phyloP scores from a whole-genome alignment of 2,888 invertebrate genomes.

The Pammene aurita region DNA sequence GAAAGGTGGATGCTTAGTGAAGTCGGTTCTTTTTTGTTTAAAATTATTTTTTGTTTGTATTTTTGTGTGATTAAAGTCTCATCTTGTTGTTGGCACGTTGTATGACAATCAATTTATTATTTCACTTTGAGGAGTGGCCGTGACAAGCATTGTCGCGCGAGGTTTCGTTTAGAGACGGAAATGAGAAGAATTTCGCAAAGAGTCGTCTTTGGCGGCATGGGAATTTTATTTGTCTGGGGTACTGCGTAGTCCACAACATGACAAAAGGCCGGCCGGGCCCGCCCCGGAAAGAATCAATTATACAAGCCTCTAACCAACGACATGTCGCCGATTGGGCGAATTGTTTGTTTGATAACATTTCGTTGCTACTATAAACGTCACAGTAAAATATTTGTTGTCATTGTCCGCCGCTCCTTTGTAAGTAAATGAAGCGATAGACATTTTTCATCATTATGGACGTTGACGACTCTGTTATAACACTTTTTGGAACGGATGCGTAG shows the following conservation, averaged over 20 bases:
- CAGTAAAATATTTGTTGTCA: constrained; percentile 72
- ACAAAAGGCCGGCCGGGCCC: constrained; percentile 68
- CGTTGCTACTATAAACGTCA: constrained; percentile 73
- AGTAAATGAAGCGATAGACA: constrained; percentile 69
- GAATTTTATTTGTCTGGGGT: constrained; percentile 74
- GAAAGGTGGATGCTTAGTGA: too few species aligned
- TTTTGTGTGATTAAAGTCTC: constrained; percentile 49
- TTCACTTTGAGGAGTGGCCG: constrained; percentile 69
- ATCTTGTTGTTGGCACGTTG: constrained; percentile 67
- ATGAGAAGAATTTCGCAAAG: constrained; percentile 75
- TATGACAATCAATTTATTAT: constrained; percentile 77
- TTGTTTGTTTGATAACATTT: constrained; percentile 83
- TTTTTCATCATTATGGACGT: constrained; percentile 65
- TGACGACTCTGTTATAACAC: constrained; percentile 63
- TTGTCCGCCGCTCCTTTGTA: constrained; percentile 70
- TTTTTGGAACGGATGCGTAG: constrained; percentile 70
- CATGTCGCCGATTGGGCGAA: constrained; percentile 79
- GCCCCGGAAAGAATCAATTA: constrained; percentile 84
- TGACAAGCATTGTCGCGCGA: constrained; percentile 68
- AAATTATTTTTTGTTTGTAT: neutral
- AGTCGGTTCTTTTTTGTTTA: too few species aligned
- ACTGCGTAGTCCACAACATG: constrained; percentile 49
- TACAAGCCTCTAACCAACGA: constrained; percentile 70
- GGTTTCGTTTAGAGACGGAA: constrained; percentile 76
- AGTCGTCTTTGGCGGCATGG: constrained; percentile 66